Evolutionary conservation across 2,113 vertebrate species (phyloP), one percentile per base, ranked within the genome.

Genomic region (Pachycephala philippinensis): DNA sequence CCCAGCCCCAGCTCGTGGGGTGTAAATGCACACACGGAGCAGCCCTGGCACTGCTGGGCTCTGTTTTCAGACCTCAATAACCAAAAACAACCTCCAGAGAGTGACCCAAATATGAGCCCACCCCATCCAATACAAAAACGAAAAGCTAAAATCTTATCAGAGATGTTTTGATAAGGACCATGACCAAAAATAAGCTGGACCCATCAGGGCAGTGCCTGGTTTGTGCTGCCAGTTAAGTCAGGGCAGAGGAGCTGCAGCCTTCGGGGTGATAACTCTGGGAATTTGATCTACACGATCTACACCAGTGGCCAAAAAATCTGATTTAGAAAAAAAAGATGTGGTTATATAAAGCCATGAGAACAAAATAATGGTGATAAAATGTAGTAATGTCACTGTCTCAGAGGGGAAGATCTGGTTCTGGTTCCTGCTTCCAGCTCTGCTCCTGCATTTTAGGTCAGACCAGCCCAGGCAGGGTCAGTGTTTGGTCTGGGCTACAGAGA

Each of bases 1-100:
- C 6, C 15, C 4, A 0, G 15, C 40, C 33, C 17, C 80, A 66
- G 50, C 35, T 84, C 0, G 0, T 0, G 4, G 71, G 28, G 50
- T 75, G 5, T 5, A 49, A 52, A 74, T 19, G 31, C 12, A 42
- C 39, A 9, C 26, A 28, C 4, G 39, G 33, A 84, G 15, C 47
- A 64, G 10, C 20, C 33, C 44, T 30, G 20, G 20, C 0, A 1
- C n/a, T 61, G 69, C 60, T 42, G 45, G 18, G 37, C 56, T 42
- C 13, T 52, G 4, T 12, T 54, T 37, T 80, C 60, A n/a, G 11
- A 45, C 21, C 14, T 39, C 70, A 60, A 0, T 4, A 66, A 39
- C 40, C 3, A 33, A 40, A 56, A 44, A 15, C 18, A 52, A 6
- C 16, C 13, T 56, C 20, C 65, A 79, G 70, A 1, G 0, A 64